Percentiles rank a stretch among this genome's conserved stretches.
Evolutionary conservation across 2,888 invertebrate genomes (phyloP).

Genomic region (Xestia xanthographa): DNA sequence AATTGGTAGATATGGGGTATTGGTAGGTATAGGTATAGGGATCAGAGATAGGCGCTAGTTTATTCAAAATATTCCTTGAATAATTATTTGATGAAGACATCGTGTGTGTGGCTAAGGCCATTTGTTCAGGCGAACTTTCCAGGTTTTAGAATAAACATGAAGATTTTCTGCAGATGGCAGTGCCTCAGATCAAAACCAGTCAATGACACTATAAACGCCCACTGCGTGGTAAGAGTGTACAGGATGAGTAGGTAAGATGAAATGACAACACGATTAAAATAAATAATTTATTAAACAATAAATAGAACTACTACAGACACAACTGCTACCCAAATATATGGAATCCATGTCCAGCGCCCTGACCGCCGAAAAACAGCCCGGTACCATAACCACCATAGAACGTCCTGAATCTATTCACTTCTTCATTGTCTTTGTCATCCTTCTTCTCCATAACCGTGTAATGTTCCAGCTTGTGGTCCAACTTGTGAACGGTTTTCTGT

Average conservation of each 20-base stretch:
- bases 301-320: slow-evolving; percentile 44
- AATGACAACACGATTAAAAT: slow-evolving; percentile 25
- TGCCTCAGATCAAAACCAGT: neutral
- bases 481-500: slow-evolving; percentile 71
- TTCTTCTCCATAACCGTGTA: slow-evolving; percentile 72
- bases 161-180: neutral
- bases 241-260: neutral
- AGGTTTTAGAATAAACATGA: neutral
- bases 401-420: slow-evolving; percentile 77
- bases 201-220: neutral
- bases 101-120: slow-evolving; percentile 12
- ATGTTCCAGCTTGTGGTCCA: slow-evolving; percentile 70
- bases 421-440: slow-evolving; percentile 74
- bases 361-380: slow-evolving; percentile 83
- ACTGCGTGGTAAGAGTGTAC: neutral
- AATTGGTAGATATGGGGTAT: neutral
- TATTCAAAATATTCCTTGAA: neutral
- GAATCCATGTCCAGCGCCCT: slow-evolving; percentile 86
- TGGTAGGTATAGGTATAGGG: neutral
- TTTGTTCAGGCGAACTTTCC: slow-evolving; percentile 23
- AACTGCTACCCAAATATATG: slow-evolving; percentile 79
- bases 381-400: slow-evolving; percentile 85
- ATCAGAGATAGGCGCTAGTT: neutral
- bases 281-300: slow-evolving; percentile 54
- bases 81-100: too few relatives aligned